Evolutionary conservation across 2,113 vertebrate species (phyloP), one percentile per base, ranked within the genome.

Genomic region (Anolis sagrei): DNA sequence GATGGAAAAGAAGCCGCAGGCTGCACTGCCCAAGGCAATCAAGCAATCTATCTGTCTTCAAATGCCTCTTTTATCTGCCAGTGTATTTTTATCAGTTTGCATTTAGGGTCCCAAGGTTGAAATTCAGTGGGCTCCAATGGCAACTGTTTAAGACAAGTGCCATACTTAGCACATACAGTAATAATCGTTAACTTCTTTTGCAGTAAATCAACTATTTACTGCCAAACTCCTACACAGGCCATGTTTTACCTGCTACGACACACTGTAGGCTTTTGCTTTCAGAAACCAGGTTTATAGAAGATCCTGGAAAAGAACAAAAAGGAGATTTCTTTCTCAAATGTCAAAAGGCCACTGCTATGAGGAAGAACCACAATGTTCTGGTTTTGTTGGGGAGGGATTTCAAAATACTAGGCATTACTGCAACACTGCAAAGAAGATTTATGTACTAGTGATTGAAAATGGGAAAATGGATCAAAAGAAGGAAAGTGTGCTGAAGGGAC

Each of bases 1-100:
- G 68, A 70, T 70, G 29, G 29, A n/a, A 64, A 23, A 83, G 85
- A 78, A 85, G 66, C 73, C 80, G 25, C 5, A 81, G 11, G 14
- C 80, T 0, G 0, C 0, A 0, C 76, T 90, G 86, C 51, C 68
- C 68, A 81, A 79, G 54, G 23, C 70, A 5, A 14, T 0, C 54
- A 61, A 85, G 72, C 2, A 51, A 3, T 1, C 6, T 70, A 64
- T 81, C 79, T 88, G 23, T 10, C 75, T 1, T 23, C 14, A 74
- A 89, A 89, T 68, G 0, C 7, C 48, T 39, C 36, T 48, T 66
- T 48, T 66, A 29, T 80, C 36, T 29, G 61, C 34, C 34, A 79
- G 7, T 39, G 14, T 64, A 6, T 25, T 80, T 66, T 79, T 66
- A 44, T 29, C 6, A 23, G 32, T 5, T 44, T 39, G 21, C 1